Evolutionary conservation across 1,140 invertebrate genomes (phyloP), one percentile per base, ranked within the genome.

Genomic region (Oppia nitens): DNA sequence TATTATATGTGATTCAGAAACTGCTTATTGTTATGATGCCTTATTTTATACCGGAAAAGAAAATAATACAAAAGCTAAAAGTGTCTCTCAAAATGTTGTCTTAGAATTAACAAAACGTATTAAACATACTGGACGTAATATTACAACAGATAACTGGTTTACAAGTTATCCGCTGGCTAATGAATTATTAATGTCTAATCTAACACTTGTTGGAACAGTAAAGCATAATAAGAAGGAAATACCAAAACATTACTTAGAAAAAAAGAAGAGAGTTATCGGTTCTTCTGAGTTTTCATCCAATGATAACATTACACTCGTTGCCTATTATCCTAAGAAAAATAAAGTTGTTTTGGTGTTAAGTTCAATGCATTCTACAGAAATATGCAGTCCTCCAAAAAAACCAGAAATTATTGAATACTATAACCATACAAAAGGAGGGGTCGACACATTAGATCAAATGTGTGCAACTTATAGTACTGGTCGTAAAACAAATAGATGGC

Each of bases 361-460:
- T 40, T 61, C 60, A 2, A 52, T 62, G 62, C 67, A 68, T 53
- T 65, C 50, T 59, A 65, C 45, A 50, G 25, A 2, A 51, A 61
- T 11, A 55, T 64, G 17, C 26, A 20, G 52, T 26, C 6, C 32
- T 9, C 49, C 23, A 49, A 53, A 64, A 29, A 73, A 72, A 61
- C 70, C 72, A 27, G 64, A 73, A 24, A 72, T 76, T 45, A 66
- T 74, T 51, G 29, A 61, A 6, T 66, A 66, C 47, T 76, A 75
- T 63, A 72, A 73, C 63, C 56, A 57, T 26, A 71, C 68, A 4
- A 77, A 76, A 68, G 68, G 70, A 29, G 72, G 69, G 28, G 72
- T 75, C 1, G 73, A 75, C 58, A 67, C 63, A 9, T 57, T 74
- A 17, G 71, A 75, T 60, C 64, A 74, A 59, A 68, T 75, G 67